Evolutionary conservation across 2,888 invertebrate species (phyloP), one percentile per base, ranked within the genome.

Genomic region (Erebia ligea): DNA sequence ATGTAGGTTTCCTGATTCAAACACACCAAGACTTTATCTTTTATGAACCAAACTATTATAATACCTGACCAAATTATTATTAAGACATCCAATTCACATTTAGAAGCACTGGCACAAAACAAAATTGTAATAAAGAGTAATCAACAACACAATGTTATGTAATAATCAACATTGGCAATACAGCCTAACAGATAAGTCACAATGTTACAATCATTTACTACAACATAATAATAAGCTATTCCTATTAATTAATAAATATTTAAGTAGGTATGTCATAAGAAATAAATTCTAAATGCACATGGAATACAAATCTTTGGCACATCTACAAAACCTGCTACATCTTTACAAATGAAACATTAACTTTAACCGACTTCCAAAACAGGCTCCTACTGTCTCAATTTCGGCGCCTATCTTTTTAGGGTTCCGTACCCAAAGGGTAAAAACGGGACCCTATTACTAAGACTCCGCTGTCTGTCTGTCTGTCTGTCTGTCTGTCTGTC

Each of bases 221-320:
- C 48, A 48, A 67, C 48, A 58, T 8, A 57, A 58, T 40, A 56
- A 19, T 42, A 3, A 17, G 6, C 21, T 21, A 67, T 59, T 19
- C 11, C 17, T 48, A 59, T 34, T 19, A 25, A 58, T 21, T 17
- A 17, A 52, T 52, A 58, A 50, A 56, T 11, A 67, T 57, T 66
- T 45, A 40, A 61, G 9, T 57, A 50, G 50, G 21, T 25, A 67
- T 48, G 58, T 50, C 48, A 50, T 17, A 58, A 17, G 21, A 48
- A 67, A 66, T 40, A 45, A 50, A 1, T 52, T 40, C 61, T 67
- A 67, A 67, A 59, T 61, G 67, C 67, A 67, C 13, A 40, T 70
- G 62, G 67, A 70, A 70, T 70, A 63, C 45, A 70, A 70, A 58
- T 13, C 11, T 45, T 13, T 45, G 54, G 50, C 56, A 58, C 69